Evolutionary conservation across 2,888 invertebrate genomes (phyloP), one percentile per base, ranked within the genome.

Genomic region (Heliconius sara): DNA sequence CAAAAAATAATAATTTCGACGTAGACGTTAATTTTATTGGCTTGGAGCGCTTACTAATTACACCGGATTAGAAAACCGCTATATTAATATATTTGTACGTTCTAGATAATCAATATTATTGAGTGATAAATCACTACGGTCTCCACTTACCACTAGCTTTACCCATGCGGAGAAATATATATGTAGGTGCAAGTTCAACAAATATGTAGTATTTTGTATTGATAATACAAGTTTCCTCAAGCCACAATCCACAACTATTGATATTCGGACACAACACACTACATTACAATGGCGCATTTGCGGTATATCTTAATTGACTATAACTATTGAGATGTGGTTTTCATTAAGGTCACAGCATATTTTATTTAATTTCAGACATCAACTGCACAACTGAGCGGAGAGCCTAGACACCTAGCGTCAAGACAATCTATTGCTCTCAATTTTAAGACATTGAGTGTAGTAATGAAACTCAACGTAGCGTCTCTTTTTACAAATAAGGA

Each of bases 211-310:
- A 60, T 60, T 39, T n/a, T 60, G 12, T 60, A 60, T 60, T 12
- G 60, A 60, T 60, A 60, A 60, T n/a, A 60, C n/a, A 60, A n/a
- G 60, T 60, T 22, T 60, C 60, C 60, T n/a, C 60, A 60, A 60
- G 60, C 60, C 60, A 60, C 60, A 60, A 4, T 3, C 60, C 60
- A n/a, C n/a, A n/a, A n/a, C n/a, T n/a, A n/a, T 60, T n/a, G n/a
- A 7, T 6, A 57, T 22, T 34, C 7, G 22, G 10, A 19, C 19
- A 7, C 52, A 22, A 19, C 52, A 52, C 52, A 52, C 22, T 52
- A 9, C 9, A 52, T 52, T 52, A 52, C 52, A 7, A 52, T 52
- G 52, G 22, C 2, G 9, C 34, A 68, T 68, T 39, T 68, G 43
- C 7, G 39, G 68, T 43, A 5, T 34, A 6, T 68, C 12, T 39